Evolutionary conservation across 2,888 invertebrate species (phyloP).

Genomic region (Lasioglossum morio): DNA sequence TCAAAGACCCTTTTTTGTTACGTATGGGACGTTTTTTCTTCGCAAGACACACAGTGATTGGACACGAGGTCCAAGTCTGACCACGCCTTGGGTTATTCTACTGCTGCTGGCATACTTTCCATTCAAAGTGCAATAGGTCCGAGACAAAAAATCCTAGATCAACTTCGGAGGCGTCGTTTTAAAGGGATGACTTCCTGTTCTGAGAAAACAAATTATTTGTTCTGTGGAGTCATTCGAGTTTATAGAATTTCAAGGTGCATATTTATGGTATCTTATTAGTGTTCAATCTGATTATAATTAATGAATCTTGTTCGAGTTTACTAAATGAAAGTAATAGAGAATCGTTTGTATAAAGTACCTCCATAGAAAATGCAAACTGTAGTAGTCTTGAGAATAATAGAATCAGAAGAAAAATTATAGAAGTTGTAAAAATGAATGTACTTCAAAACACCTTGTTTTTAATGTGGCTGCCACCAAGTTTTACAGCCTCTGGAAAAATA

Average conservation of each 20-base stretch:
- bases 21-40: background rate
- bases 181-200: background rate
- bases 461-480: too few species aligned
- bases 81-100: background rate
- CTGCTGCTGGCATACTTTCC: background rate
- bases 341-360: too few species aligned
- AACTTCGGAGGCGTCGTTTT: background rate
- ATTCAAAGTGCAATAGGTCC: background rate
- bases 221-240: background rate
- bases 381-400: too few species aligned
- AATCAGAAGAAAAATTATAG: too few species aligned
- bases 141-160: background rate
- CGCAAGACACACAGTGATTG: background rate
- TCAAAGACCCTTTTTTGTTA: background rate
- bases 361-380: too few species aligned
- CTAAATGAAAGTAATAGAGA: too few species aligned
- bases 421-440: too few species aligned
- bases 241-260: background rate
- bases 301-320: background rate
- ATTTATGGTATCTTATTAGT: background rate
- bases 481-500: background rate
- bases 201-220: background rate
- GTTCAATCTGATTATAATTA: background rate
- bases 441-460: too few species aligned
- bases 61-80: background rate